Conservation (phyloP, 2,113 vertebrate species). For the Notothenia coriiceps region DNA sequence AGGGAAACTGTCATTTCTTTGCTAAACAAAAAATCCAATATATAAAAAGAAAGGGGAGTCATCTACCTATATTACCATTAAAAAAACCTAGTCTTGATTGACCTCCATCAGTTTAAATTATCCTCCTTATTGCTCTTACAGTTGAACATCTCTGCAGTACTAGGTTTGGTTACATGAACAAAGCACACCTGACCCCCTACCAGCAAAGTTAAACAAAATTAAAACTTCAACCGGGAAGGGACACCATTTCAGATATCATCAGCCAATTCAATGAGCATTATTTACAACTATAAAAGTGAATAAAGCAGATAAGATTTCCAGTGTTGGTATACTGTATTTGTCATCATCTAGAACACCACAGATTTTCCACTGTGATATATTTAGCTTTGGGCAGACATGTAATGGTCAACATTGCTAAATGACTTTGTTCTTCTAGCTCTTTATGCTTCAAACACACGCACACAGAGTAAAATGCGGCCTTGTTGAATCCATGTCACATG, state of each 20-base stretch:
- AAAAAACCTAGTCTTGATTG: too few relatives aligned
- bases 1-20: conserved; percentile 25
- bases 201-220: background rate
- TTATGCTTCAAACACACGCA: background rate
- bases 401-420: background rate
- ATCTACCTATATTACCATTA: background rate
- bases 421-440: background rate
- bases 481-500: background rate
- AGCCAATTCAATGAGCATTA: background rate
- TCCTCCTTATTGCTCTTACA: background rate
- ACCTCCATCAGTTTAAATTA: background rate
- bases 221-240: background rate
- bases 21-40: conserved; percentile 10
- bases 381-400: background rate
- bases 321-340: too few relatives aligned
- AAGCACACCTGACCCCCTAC: background rate
- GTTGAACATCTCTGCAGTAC: background rate
- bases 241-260: background rate
- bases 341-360: too few relatives aligned
- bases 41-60: background rate
- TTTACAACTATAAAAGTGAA: background rate
- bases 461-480: background rate
- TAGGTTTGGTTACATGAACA: background rate
- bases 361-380: too few relatives aligned
- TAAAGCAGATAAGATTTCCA: too few relatives aligned